Evolutionary conservation across 2,888 invertebrate genomes (phyloP).

Genomic region (Athalia cordata): DNA sequence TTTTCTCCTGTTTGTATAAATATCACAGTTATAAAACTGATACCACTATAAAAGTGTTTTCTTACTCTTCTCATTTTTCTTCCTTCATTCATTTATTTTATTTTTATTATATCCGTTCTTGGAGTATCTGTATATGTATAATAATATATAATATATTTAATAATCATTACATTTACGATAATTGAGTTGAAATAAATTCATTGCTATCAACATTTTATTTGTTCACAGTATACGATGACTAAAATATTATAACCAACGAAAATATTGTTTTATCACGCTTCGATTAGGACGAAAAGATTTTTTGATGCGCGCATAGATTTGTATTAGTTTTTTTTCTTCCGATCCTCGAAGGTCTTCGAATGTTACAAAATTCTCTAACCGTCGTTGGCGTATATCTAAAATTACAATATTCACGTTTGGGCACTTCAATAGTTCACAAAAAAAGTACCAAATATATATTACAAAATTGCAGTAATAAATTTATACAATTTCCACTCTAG

Average conservation of each 20-base stretch:
- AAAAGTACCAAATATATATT: no score
- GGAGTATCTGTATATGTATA: slow-evolving; percentile 6
- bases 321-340: no score
- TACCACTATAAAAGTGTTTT: slow-evolving; percentile 52
- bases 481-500: no score
- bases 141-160: slow-evolving; percentile 10
- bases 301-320: neutral
- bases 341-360: no score
- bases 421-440: no score
- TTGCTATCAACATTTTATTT: neutral
- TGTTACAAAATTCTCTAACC: no score
- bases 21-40: slow-evolving; percentile 72
- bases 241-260: slow-evolving; percentile 12
- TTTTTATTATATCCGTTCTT: neutral
- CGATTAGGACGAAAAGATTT: neutral
- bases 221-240: neutral
- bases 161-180: slow-evolving; percentile 9
- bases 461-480: no score
- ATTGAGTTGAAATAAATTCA: slow-evolving; percentile 25
- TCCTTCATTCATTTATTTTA: slow-evolving; percentile 46
- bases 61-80: slow-evolving; percentile 45
- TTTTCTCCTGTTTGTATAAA: slow-evolving; percentile 58
- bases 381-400: no score
- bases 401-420: no score
- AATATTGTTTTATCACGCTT: slow-evolving; percentile 18